Base-by-base conservation (phyloP, 1,140 invertebrate genomes). In the Cryptotermes secundus region DNA sequence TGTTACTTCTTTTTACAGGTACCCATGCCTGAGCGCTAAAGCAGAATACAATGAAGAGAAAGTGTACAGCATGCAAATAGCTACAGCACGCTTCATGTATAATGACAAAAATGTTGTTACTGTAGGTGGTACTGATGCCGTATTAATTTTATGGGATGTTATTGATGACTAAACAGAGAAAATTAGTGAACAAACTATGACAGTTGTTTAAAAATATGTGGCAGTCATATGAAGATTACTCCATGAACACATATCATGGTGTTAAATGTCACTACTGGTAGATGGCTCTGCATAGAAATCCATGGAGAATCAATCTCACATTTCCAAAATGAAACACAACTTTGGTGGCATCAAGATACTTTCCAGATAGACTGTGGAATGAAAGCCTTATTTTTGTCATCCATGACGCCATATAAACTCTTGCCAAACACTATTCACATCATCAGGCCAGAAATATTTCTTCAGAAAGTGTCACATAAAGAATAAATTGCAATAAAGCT, bases 141-240 rank as follows among this genome's bases (percentile, higher is more conserved):
- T 96, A 72, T 92, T 99, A 9, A 96, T 99, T 95, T 93, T 98
- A 86, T 99, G 97, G 97, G 95, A 96, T 89, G 90, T 97, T 84
- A 93, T 96, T 86, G 95, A 95, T 88, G 95, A 96, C 89, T 95
- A 59, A 84, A 49, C 19, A 22, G 22, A 72, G 26, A 72, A n/a
- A n/a, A 14, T 72, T 26, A 72, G 6, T 72, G 26, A n/a, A 72
- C 26, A 59, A n/a, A 10, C n/a, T n/a, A 72, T 1, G n/a, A 72
- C 7, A 31, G 9, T 31, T 72, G n/a, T 9, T 59, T 72, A n/a
- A 3, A 72, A n/a, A 72, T n/a, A 72, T 2, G 59, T 72, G 59
- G 10, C n/a, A 72, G 14, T 72, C 1, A 31, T 16, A 31, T 10
- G 16, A 72, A 31, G 59, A 14, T 31, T 31, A n/a, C 59, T 31